Percentiles rank a stretch among this genome's conserved stretches.
phyloP scores from a whole-genome alignment of 2,888 invertebrate species.

The Phymatocera aterrima region DNA sequence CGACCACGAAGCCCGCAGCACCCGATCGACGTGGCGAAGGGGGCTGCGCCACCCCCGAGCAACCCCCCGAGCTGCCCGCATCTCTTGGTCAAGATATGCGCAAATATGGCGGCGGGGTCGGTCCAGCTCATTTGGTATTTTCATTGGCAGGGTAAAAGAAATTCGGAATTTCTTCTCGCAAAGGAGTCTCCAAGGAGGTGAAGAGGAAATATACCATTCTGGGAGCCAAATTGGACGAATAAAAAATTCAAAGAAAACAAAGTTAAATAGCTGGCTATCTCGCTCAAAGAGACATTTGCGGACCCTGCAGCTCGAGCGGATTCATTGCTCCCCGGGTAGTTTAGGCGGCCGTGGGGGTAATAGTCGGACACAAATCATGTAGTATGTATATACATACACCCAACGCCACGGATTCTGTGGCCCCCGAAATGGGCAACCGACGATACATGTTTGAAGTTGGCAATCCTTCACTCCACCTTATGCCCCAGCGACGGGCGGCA shows the following conservation, averaged over 20 bases:
- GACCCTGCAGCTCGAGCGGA: neutral
- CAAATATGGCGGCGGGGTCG: neutral
- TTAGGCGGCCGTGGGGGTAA: neutral
- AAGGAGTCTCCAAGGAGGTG: neutral
- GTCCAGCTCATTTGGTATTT: conserved; percentile 21
- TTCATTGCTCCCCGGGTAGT: conserved; percentile 15
- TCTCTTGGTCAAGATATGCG: neutral
- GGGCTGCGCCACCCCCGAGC: neutral
- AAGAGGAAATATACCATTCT: no score
- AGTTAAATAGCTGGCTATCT: neutral
- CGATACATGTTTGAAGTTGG: no score
- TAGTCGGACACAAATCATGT: conserved; percentile 32
- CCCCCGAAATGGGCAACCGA: no score
- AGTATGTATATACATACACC: neutral
- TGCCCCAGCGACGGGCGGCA: no score
- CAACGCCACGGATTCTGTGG: no score
- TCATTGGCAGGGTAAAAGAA: no score
- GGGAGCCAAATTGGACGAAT: no score
- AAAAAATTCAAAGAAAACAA: neutral
- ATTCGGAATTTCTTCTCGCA: neutral
- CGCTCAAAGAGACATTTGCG: neutral
- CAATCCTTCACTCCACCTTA: no score
- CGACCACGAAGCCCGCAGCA: neutral
- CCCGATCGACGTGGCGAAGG: conserved; percentile 8
- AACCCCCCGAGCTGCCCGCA: neutral